Percentiles rank a stretch among this genome's conserved stretches.
Evolutionary conservation across 2,797 vertebrate species (phyloP).

Genomic region (Alectoris magna): DNA sequence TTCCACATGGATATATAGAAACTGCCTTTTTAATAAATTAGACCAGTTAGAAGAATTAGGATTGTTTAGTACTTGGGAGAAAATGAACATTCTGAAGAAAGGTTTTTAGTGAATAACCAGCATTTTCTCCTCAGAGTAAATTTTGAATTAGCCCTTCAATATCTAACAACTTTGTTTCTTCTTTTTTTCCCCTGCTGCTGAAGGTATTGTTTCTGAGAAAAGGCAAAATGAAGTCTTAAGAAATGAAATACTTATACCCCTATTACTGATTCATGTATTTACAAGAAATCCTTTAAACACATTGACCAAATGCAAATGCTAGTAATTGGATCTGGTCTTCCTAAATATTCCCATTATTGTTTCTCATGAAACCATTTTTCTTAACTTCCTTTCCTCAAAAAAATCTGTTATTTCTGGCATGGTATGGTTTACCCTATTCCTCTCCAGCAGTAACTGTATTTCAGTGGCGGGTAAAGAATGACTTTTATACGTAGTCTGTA

Average conservation of each 20-base stretch:
- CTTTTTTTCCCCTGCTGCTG: background rate
- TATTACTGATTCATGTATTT: slow-evolving; percentile 7
- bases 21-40: background rate
- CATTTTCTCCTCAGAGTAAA: background rate
- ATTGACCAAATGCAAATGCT: slow-evolving; percentile 25
- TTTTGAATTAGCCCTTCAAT: background rate
- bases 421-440: slow-evolving; percentile 15
- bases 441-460: slow-evolving; percentile 26
- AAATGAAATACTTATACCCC: background rate
- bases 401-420: slow-evolving; percentile 56
- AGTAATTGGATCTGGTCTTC: background rate
- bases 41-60: background rate
- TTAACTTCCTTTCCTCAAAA: slow-evolving; percentile 29
- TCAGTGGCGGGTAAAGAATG: slow-evolving; percentile 29
- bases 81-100: background rate
- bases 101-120: background rate
- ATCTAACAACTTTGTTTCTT: background rate
- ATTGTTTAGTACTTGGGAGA: background rate
- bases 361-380: slow-evolving; percentile 24
- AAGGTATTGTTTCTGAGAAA: background rate
- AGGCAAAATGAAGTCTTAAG: background rate
- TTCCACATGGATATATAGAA: background rate
- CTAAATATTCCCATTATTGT: slow-evolving; percentile 54
- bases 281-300: slow-evolving; percentile 33
- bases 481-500: slow-evolving; percentile 22